Percentiles rank a stretch among this genome's conserved stretches.
phyloP scores from a whole-genome alignment of 2,888 invertebrate species.

The Melanostoma mellinum region DNA sequence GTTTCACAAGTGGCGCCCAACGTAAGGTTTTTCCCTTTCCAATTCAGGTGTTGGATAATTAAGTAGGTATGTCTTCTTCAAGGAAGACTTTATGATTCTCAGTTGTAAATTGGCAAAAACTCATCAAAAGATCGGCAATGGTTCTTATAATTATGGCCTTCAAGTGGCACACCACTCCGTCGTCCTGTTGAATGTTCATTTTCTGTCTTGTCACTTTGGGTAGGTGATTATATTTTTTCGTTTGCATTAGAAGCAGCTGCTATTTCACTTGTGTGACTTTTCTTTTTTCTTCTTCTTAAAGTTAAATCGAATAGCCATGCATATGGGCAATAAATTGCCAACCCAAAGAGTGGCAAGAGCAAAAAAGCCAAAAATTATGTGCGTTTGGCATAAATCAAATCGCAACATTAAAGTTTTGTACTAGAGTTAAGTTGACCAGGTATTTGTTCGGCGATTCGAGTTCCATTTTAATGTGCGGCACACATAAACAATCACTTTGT shows the following conservation, averaged over 20 bases:
- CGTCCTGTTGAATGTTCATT: conserved; percentile 54
- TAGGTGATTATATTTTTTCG: conserved; percentile 17
- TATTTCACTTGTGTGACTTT: neutral
- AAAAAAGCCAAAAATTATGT: conserved; percentile 35
- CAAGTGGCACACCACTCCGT: conserved; percentile 37
- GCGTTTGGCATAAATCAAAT: conserved; percentile 52
- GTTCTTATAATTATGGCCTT: conserved; percentile 19
- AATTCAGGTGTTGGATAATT: conserved; percentile 8
- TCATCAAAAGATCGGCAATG: conserved; percentile 10
- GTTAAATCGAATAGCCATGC: conserved; percentile 8
- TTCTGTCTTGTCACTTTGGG: conserved; percentile 26
- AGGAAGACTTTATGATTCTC: conserved; percentile 42
- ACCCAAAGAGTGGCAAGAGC: conserved; percentile 27
- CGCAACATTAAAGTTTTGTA: neutral
- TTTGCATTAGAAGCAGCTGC: conserved; percentile 12
- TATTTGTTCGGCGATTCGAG: conserved; percentile 12
- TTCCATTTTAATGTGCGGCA: conserved; percentile 23
- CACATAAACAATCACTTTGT: conserved; percentile 18
- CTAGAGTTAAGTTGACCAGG: neutral
- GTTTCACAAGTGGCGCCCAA: conserved; percentile 56
- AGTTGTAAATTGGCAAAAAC: conserved; percentile 21
- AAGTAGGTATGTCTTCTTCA: conserved; percentile 24
- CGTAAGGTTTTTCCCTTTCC: neutral
- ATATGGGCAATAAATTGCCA: conserved; percentile 50
- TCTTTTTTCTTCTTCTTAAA: neutral